phyloP scores from a whole-genome alignment of 1,140 invertebrate species.

The Habropoda laboriosa region DNA sequence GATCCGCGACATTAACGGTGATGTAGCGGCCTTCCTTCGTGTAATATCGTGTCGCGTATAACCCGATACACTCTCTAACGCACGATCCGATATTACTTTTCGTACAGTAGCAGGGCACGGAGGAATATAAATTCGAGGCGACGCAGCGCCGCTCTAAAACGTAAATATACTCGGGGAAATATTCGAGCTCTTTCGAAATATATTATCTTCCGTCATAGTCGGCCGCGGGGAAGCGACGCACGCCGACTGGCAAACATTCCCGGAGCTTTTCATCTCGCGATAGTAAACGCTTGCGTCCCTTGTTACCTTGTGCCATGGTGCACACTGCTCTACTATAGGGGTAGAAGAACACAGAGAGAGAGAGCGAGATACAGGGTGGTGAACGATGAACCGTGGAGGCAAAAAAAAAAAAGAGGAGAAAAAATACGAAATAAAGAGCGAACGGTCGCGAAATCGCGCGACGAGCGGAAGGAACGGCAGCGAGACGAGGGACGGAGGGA shows the following conservation, averaged over 20 bases:
- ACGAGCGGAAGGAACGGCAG: not conserved
- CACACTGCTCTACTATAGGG: too few species aligned
- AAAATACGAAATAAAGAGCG: slow-evolving; percentile 17
- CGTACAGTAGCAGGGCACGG: not conserved
- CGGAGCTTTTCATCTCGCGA: slow-evolving; percentile 39
- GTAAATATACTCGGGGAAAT: slow-evolving; percentile 38
- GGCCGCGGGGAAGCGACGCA: too few species aligned
- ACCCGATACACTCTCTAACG: slow-evolving; percentile 31
- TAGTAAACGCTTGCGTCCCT: slow-evolving; percentile 15
- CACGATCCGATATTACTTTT: slow-evolving; percentile 38
- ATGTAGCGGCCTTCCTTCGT: slow-evolving; percentile 31
- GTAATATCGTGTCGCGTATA: slow-evolving; percentile 33
- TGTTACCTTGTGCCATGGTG: not conserved
- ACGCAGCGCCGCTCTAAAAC: slow-evolving; percentile 8
- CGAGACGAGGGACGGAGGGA: not conserved
- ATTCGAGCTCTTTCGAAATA: slow-evolving; percentile 26
- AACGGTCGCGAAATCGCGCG: slow-evolving; percentile 9
- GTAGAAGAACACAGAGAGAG: not conserved
- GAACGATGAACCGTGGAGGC: slow-evolving; percentile 16
- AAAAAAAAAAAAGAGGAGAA: not conserved
- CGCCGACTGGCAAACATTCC: slow-evolving; percentile 33
- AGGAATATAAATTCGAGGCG: slow-evolving; percentile 13
- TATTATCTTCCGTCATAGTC: slow-evolving; percentile 26
- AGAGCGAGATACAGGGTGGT: not conserved
- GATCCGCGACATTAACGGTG: slow-evolving; percentile 34